Evolutionary conservation across 2,888 invertebrate species (phyloP), one percentile per base, ranked within the genome.

Genomic region (Oxytorus armatus): DNA sequence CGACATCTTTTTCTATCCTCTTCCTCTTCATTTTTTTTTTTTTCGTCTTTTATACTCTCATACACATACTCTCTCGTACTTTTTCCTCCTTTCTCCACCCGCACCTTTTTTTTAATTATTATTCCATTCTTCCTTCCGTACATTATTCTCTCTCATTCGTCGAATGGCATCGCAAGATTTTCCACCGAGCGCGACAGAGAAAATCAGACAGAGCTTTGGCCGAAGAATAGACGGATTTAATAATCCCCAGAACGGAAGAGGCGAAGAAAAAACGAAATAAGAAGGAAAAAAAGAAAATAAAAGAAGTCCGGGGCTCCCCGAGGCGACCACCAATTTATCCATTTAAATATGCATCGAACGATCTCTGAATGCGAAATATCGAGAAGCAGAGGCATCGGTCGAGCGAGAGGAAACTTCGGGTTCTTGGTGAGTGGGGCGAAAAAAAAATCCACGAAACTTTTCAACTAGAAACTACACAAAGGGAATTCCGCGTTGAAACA

Each of bases 291-390:
- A n/a, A n/a, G n/a, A n/a, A n/a, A n/a, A n/a, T n/a, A n/a, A 65
- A 76, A 79, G 61, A 29, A 55, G 25, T 11, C 72, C 49, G 10
- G 51, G 18, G 18, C 18, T 33, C 49, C 72, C 66, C 36, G 42
- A 68, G 75, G 57, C 80, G 65, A 70, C 78, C 77, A 81, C 83
- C 81, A 84, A 85, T 85, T 85, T 83, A 80, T 79, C 77, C 79
- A 83, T 82, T 89, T 87, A 87, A 89, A 87, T 89, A 89, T 88
- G 86, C 88, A 84, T 77, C 83, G 85, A 86, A 86, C 86, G 84
- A 85, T 86, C 84, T 83, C 77, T 82, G 88, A 88, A 89, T 88
- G 84, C 86, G 66, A 85, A 89, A 85, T 81, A 78, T 81, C 77
- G 77, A 39, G 73, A 53, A 14, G 33, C n/a, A 29, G 53, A 42